Evolutionary conservation across 2,113 vertebrate genomes (phyloP), one percentile per base, ranked within the genome.

Genomic region (Axis porcinus): DNA sequence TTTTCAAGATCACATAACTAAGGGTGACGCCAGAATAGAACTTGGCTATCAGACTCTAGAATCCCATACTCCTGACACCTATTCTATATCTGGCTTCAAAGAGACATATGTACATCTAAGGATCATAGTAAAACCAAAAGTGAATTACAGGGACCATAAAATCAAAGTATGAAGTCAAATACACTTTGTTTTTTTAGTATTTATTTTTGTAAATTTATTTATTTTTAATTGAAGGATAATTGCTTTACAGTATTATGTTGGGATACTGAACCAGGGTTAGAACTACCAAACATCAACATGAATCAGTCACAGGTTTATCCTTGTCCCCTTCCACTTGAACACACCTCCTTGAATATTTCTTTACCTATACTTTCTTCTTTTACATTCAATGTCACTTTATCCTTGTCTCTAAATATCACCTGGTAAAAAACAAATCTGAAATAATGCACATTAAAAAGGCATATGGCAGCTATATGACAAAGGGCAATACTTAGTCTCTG

Each of bases 351-450:
- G 40, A 43, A 47, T 60, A 84, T 81, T 81, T 92, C 30, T 96
- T 86, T 40, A 91, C 15, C 28, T 82, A 33, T 23, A 47, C 23
- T 86, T 95, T 88, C 47, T 92, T 93, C 33, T 85, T 89, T 91
- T 54, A 62, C 14, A 58, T 74, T 87, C 52, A 89, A 55, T 95
- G 16, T 30, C 36, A 96, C 78, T 93, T 95, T 91, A 52, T 91
- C 10, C 30, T 76, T 58, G 45, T 84, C 55, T 91, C 7, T 97
- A 96, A 94, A 62, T 78, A 79, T 45, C 27, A 89, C 40, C 15
- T 60, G 14, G 33, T 94, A 78, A 85, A 93, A 91, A 95, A 87
- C 78, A 96, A 89, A 95, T 90, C 25, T 92, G 27, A 33, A 87
- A 84, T 88, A 79, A 93, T 12, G 50, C 6, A 89, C 25, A 2